phyloP scores from a whole-genome alignment of 2,113 vertebrate genomes.

The Corythornis vintsioides region DNA sequence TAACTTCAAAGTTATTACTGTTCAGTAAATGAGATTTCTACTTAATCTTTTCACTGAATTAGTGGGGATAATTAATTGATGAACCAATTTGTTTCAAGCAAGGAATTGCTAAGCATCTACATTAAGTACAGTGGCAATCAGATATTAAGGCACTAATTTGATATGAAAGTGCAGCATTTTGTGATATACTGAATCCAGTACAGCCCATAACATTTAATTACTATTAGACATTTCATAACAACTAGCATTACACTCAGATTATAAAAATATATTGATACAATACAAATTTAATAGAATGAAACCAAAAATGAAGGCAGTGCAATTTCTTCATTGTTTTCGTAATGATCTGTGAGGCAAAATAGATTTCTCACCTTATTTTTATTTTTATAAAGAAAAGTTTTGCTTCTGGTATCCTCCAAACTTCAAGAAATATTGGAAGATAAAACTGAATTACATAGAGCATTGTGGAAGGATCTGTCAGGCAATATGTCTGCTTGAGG shows the following conservation, averaged over 20 bases:
- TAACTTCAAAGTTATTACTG: constrained; percentile 51
- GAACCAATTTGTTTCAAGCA: constrained; percentile 45
- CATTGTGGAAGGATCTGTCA: background rate
- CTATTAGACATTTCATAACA: background rate
- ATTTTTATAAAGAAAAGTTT: background rate
- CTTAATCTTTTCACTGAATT: constrained; percentile 49
- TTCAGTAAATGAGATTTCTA: constrained; percentile 39
- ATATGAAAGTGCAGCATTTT: constrained; percentile 6
- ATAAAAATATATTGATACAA: background rate
- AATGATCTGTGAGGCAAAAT: background rate
- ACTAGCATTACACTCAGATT: background rate
- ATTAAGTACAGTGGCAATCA: background rate
- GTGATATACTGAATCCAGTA: background rate
- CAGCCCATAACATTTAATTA: constrained; percentile 27
- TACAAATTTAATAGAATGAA: background rate
- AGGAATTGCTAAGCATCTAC: constrained; percentile 20
- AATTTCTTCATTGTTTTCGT: background rate
- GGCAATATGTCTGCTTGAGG: background rate
- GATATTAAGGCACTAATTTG: background rate
- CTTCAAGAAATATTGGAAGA: background rate
- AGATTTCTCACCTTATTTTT: background rate
- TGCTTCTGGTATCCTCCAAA: background rate
- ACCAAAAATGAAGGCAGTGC: background rate
- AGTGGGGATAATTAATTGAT: constrained; percentile 45
- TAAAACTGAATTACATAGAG: background rate